Base-by-base conservation (phyloP, 2,113 vertebrate species). In the Ammospiza nelsoni region DNA sequence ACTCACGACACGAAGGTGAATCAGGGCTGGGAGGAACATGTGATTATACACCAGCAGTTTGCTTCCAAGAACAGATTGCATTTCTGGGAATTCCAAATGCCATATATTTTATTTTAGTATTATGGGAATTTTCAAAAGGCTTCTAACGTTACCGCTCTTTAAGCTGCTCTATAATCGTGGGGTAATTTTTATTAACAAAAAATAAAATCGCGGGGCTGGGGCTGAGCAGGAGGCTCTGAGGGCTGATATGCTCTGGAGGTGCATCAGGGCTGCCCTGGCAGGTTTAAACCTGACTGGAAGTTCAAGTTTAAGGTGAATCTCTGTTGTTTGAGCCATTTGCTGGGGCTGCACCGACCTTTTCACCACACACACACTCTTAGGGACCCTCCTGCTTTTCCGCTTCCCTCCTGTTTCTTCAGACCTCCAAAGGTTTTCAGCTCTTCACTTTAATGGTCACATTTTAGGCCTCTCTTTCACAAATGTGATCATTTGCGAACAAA, bases 151-250 rank as follows among this genome's bases (percentile, higher is more conserved):
- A 96, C 97, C 85, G 75, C 83, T 87, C 93, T 87, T 97, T 97
- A 91, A 97, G 94, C 94, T 92, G 85, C 96, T 95, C 68, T 90
- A 89, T 91, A 94, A 97, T 96, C 81, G 94, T 27, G 37, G 92
- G 79, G 66, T 97, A 96, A 97, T 96, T 97, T 97, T 97, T 98
- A 98, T 97, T 95, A 97, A 95, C 90, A 93, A 78, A 94, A 96
- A 35, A 35, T 35, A 35, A 35, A 35, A 35, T 35, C 35, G 35
- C 35, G 35, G 62, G 77, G 79, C n/a, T 12, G 1, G 79, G 92
- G 95, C 94, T 86, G 97, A 95, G 94, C 58, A 5, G 93, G 95
- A 97, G 92, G 87, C 90, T 93, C 54, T 23, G 15, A 61, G 95
- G 95, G 95, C 94, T 87, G 90, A 82, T 92, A 94, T 95, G 62